A percentile compares a stretch with the other conserved stretches of the same genome.
Evolutionary conservation across 2,888 invertebrate genomes (phyloP).

Genomic region (Xylota sylvarum): DNA sequence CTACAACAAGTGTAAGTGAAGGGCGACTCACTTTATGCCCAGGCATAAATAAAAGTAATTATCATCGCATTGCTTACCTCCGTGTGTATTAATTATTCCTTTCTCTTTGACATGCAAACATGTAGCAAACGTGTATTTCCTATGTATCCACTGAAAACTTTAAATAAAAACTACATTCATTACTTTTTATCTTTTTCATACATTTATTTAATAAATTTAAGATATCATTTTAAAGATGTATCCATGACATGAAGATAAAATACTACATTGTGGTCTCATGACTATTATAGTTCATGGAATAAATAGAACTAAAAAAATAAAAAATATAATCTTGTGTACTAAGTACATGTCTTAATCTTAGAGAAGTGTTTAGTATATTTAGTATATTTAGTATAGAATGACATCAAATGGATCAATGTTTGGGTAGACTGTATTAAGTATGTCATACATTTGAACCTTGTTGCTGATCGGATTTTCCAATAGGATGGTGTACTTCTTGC

Average conservation of each 20-base stretch:
- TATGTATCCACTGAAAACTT: too few relatives aligned
- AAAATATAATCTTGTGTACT: neutral
- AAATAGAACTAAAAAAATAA: neutral
- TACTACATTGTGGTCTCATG: neutral
- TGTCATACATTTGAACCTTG: neutral
- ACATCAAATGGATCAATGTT: neutral
- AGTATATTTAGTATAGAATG: neutral
- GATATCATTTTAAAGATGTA: neutral
- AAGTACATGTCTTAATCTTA: neutral
- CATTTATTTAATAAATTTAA: neutral
- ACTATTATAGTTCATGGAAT: neutral
- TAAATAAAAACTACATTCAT: too few relatives aligned
- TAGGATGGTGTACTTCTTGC: constrained; percentile 86
- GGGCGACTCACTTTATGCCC: neutral
- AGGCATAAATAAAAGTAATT: too few relatives aligned
- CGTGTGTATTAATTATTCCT: too few relatives aligned
- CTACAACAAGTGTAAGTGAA: too few relatives aligned
- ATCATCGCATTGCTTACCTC: too few relatives aligned
- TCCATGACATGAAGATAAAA: constrained; percentile 6
- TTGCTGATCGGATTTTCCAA: constrained; percentile 88
- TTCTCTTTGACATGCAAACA: too few relatives aligned
- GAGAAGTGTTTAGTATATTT: too few relatives aligned
- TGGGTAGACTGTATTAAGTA: constrained; percentile 38
- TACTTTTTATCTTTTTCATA: neutral
- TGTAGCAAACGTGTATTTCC: too few relatives aligned